These are phyloP conservation scores for Dusona sp. DNA, from an alignment of 2,888 invertebrate species.

Conservation along the genomic window DNA sequence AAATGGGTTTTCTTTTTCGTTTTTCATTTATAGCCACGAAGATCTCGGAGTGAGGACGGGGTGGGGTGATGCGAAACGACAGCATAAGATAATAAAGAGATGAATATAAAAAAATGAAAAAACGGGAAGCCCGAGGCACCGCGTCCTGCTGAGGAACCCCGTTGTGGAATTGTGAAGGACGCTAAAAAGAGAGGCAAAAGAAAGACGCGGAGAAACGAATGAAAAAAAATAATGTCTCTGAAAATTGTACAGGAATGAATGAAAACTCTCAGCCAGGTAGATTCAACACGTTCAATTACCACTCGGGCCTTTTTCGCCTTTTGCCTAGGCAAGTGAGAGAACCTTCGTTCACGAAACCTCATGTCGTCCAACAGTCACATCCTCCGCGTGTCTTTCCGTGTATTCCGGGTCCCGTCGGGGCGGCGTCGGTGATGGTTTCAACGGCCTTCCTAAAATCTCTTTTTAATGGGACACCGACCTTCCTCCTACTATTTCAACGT, in stretches of 20 bases:
- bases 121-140: constrained; percentile 51
- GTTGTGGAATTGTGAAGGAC: constrained; percentile 39
- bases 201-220: constrained; percentile 6
- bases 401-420: constrained; percentile 17
- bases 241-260: constrained; percentile 78
- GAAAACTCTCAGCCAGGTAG: constrained; percentile 75
- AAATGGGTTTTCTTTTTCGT: not conserved
- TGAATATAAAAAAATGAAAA: constrained; percentile 11
- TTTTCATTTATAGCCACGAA: not conserved
- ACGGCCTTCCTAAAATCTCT: constrained; percentile 79
- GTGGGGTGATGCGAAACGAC: constrained; percentile 22
- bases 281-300: constrained; percentile 74
- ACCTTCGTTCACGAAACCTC: constrained; percentile 59
- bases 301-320: constrained; percentile 71
- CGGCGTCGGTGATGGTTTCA: constrained; percentile 59
- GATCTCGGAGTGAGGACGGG: constrained; percentile 35
- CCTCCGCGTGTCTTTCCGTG: not conserved
- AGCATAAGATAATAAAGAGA: not conserved
- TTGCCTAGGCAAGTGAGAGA: constrained; percentile 56
- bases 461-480: constrained; percentile 80
- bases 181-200: not conserved
- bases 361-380: constrained; percentile 14
- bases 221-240: constrained; percentile 71
- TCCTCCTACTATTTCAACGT: constrained; percentile 55
- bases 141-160: constrained; percentile 44